These are phyloP conservation scores for Chelonus formosanus DNA, from an alignment of 2,888 invertebrate species.

Conservation along the genomic window DNA sequence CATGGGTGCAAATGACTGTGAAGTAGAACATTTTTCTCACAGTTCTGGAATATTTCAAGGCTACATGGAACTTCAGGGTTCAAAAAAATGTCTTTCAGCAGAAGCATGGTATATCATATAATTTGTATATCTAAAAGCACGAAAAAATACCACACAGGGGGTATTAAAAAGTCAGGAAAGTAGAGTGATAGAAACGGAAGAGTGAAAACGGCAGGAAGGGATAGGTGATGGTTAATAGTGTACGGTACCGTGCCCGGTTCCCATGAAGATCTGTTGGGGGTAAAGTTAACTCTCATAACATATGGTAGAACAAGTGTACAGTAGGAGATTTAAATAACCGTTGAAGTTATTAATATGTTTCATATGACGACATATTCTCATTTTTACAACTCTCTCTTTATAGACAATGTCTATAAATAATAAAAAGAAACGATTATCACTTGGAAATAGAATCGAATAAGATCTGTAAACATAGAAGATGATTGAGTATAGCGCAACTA, in stretches of 20 bases:
- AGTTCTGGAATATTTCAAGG: no score
- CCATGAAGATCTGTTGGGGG: slow-evolving; percentile 66
- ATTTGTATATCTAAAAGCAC: no score
- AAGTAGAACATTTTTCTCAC: no score
- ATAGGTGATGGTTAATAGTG: slow-evolving; percentile 41
- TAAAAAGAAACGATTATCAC: neutral
- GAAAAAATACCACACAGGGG: slow-evolving; percentile 35
- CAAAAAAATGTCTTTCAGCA: no score
- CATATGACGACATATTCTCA: neutral
- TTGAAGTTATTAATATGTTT: slow-evolving; percentile 46
- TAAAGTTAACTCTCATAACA: slow-evolving; percentile 49
- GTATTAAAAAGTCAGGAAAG: slow-evolving; percentile 31
- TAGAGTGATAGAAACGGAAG: slow-evolving; percentile 9
- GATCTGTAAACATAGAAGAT: neutral
- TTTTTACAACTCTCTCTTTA: slow-evolving; percentile 2
- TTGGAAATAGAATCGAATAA: neutral
- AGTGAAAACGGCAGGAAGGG: no score
- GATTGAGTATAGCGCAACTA: slow-evolving; percentile 1
- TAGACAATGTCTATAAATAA: neutral
- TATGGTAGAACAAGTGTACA: slow-evolving; percentile 62
- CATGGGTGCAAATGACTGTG: no score
- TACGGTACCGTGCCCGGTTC: slow-evolving; percentile 56
- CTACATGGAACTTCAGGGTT: no score
- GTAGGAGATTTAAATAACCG: slow-evolving; percentile 65
- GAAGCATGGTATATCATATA: no score